Evolutionary conservation across 2,797 vertebrate genomes (phyloP).

Genomic region (Lophotriccus pileatus): DNA sequence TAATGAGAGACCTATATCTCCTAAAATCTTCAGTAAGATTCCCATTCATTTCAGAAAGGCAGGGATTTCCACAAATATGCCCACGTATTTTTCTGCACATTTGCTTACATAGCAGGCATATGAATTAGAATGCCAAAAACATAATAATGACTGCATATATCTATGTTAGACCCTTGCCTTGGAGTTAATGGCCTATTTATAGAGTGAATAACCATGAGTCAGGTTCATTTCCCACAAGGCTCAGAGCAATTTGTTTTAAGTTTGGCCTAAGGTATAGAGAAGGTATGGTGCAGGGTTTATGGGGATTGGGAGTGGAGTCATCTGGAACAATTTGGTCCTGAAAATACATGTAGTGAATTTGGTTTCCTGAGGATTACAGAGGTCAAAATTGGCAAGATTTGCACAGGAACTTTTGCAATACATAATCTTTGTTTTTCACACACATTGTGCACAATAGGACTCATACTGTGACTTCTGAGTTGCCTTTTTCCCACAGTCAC

Average conservation of each 20-base stretch:
- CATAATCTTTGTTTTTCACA: background rate
- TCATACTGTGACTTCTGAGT: background rate
- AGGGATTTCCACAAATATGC: background rate
- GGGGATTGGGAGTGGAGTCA: background rate
- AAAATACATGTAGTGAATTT: background rate
- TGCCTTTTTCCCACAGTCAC: background rate
- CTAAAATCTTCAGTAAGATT: background rate
- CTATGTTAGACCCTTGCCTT: background rate
- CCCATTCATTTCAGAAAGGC: background rate
- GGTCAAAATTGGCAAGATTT: background rate
- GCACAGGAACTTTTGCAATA: background rate
- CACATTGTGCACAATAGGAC: background rate
- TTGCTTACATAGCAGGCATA: background rate
- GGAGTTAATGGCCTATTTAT: conserved; percentile 4
- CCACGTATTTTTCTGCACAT: background rate
- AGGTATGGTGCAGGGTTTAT: background rate
- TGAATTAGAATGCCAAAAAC: background rate
- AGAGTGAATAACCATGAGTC: background rate
- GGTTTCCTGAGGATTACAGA: background rate
- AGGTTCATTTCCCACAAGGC: background rate
- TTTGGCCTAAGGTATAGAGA: background rate
- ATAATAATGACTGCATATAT: background rate
- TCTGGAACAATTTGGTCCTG: background rate
- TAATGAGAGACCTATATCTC: background rate
- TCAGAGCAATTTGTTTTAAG: background rate